Conservation (phyloP, 2,113 vertebrate species). For the Rhinogobius similis region DNA sequence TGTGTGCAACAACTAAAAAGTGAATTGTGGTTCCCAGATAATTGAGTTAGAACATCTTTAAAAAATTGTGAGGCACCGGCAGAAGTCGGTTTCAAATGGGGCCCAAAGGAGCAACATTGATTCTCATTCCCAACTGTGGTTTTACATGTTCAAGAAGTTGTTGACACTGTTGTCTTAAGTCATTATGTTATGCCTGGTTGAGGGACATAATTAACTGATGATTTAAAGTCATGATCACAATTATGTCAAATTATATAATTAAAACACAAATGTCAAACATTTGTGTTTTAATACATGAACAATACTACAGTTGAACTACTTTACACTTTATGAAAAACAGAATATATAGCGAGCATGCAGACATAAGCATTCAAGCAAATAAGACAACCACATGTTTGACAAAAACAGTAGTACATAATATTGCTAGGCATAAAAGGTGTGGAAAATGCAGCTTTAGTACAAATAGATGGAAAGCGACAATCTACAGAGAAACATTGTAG, state of each 20-base stretch:
- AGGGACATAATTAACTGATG: neutral
- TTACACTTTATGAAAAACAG: constrained; percentile 43
- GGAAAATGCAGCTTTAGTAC: constrained; percentile 24
- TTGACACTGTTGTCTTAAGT: neutral
- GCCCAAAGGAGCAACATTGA: neutral
- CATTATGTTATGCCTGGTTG: neutral
- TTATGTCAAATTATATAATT: neutral
- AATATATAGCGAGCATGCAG: constrained; percentile 9
- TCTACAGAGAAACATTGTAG: constrained; percentile 32
- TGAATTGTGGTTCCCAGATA: neutral
- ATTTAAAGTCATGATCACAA: neutral
- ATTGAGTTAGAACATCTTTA: neutral
- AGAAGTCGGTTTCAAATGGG: too few species aligned
- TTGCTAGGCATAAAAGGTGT: constrained; percentile 34
- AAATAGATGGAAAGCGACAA: constrained; percentile 4
- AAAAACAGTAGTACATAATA: constrained; percentile 17
- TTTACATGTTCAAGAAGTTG: too few species aligned
- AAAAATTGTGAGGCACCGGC: neutral
- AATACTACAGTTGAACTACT: neutral
- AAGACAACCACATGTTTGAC: constrained; percentile 16
- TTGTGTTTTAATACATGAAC: neutral
- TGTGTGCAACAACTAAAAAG: neutral
- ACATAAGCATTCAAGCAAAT: constrained; percentile 14
- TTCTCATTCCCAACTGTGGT: neutral
- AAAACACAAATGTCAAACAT: neutral